Percentiles rank a stretch among this genome's conserved stretches.
phyloP scores from a whole-genome alignment of 1,140 invertebrate genomes.

The Zaprionus tsacasi region DNA sequence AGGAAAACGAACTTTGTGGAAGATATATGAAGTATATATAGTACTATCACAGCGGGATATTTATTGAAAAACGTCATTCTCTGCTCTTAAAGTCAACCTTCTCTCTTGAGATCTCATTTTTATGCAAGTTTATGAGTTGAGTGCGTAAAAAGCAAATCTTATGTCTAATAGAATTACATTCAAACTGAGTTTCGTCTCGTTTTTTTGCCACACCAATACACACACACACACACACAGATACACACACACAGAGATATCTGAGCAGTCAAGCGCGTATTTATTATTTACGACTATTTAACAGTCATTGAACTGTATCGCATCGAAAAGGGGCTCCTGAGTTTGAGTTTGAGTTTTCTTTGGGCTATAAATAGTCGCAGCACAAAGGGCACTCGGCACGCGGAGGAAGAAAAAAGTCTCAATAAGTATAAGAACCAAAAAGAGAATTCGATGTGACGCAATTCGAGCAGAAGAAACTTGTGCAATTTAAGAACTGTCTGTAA shows the following conservation, averaged over 20 bases:
- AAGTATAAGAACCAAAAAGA: constrained; percentile 4
- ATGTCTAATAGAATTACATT: constrained; percentile 8
- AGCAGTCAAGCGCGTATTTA: constrained; percentile 26
- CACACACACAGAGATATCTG: constrained; percentile 20
- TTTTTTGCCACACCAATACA: neutral
- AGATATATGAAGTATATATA: neutral
- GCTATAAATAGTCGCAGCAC: constrained; percentile 64
- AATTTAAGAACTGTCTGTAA: constrained; percentile 57
- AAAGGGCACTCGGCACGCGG: constrained; percentile 31
- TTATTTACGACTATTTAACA: constrained; percentile 73
- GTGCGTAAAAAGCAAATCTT: constrained; percentile 6
- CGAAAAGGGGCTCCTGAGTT: constrained; percentile 47
- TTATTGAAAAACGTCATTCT: too few relatives aligned
- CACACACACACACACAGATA: neutral
- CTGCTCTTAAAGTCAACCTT: neutral
- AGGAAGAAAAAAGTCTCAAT: constrained; percentile 24
- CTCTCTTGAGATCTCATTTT: neutral
- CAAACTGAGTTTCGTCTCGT: neutral
- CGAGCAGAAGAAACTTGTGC: constrained; percentile 3
- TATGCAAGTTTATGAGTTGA: constrained; percentile 1
- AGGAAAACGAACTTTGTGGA: neutral
- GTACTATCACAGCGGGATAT: too few relatives aligned
- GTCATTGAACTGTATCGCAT: constrained; percentile 66
- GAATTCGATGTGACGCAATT: constrained; percentile 8
- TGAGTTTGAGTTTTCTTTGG: constrained; percentile 35